These are phyloP conservation scores for Alligator sinensis DNA, from an alignment of 2,113 vertebrate species.

Conservation along the genomic window DNA sequence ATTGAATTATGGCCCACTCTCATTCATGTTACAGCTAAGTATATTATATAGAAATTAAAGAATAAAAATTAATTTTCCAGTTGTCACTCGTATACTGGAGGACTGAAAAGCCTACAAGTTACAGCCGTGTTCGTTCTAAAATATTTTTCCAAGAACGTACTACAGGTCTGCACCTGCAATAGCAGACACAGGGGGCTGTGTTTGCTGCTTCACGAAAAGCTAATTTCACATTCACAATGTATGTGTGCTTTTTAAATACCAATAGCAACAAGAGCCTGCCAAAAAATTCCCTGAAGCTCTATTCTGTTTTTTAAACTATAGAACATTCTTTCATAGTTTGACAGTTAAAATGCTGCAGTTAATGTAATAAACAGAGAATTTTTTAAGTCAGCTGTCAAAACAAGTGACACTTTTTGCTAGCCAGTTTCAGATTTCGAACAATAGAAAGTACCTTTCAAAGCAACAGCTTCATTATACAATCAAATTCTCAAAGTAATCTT, in stretches of 20 bases:
- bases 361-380: conserved; percentile 88
- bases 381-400: conserved; percentile 86
- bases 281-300: conserved; percentile 79
- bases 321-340: conserved; percentile 87
- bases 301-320: conserved; percentile 86
- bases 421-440: conserved; percentile 83
- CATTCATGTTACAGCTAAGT: conserved; percentile 1
- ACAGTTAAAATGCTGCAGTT: conserved; percentile 87
- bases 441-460: conserved; percentile 87
- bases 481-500: conserved; percentile 85
- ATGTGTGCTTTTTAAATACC: conserved; percentile 71
- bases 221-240: conserved; percentile 81
- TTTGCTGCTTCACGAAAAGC: conserved; percentile 77
- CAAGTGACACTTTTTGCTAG: conserved; percentile 84
- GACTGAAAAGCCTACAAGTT: conserved; percentile 12
- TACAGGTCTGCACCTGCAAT: conserved; percentile 76
- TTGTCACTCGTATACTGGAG: conserved; percentile 43
- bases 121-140: conserved; percentile 50
- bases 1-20: conserved; percentile 18
- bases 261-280: conserved; percentile 83
- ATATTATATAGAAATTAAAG: conserved; percentile 23
- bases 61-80: conserved; percentile 43
- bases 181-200: conserved; percentile 62
- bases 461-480: conserved; percentile 86
- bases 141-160: conserved; percentile 53